These are phyloP conservation scores for Dusona sp. DNA, from an alignment of 2,888 invertebrate species.

Conservation along the genomic window DNA sequence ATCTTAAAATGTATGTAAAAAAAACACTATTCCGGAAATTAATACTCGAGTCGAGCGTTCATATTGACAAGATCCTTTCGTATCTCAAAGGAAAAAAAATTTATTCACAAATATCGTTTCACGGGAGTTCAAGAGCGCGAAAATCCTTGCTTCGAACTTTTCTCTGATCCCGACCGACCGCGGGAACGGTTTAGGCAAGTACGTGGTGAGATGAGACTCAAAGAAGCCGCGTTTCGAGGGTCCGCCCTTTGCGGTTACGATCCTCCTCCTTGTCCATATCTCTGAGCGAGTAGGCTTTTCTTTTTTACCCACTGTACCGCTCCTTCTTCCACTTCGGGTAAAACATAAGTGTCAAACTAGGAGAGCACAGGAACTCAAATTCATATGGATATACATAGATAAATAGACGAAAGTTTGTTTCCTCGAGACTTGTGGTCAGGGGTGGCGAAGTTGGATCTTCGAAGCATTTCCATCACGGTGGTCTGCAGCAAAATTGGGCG, in stretches of 20 bases:
- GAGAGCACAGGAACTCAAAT: constrained; percentile 63
- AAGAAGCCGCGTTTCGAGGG: constrained; percentile 50
- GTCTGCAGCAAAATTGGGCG: constrained; percentile 24
- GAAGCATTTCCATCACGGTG: constrained; percentile 40
- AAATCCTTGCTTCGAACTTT: constrained; percentile 78
- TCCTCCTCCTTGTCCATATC: constrained; percentile 3
- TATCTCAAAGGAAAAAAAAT: constrained; percentile 16
- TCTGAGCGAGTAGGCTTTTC: constrained; percentile 48
- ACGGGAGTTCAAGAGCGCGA: constrained; percentile 81
- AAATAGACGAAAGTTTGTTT: not conserved
- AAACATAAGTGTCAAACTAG: constrained; percentile 67
- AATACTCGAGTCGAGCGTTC: constrained; percentile 67
- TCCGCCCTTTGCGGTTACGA: constrained; percentile 45
- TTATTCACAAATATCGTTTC: constrained; percentile 17
- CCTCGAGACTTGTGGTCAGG: not conserved
- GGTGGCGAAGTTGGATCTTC: constrained; percentile 32
- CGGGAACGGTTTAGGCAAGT: constrained; percentile 47
- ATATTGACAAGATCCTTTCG: constrained; percentile 56
- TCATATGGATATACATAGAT: not conserved
- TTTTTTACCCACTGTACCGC: constrained; percentile 20
- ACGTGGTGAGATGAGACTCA: constrained; percentile 61
- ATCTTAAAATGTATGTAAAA: constrained; percentile 25
- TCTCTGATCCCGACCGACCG: constrained; percentile 78
- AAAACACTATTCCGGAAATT: constrained; percentile 62
- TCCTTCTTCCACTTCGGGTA: constrained; percentile 41